Base-by-base conservation (phyloP, 2,113 vertebrate genomes). In the Phrynosoma platyrhinos region DNA sequence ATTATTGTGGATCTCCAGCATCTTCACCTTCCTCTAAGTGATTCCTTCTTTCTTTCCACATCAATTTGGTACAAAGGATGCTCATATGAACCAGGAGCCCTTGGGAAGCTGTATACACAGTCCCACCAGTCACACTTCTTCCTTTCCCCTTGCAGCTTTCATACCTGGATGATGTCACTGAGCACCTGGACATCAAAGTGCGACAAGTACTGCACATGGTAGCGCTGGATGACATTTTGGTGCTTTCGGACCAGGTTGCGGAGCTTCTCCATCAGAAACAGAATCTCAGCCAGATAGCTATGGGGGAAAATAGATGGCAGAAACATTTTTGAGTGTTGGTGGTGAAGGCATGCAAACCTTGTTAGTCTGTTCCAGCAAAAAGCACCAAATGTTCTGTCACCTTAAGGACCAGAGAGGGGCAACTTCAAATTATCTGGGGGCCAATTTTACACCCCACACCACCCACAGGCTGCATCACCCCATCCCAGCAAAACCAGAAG, bases 131-230 rank as follows among this genome's bases (percentile, higher is more conserved):
- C 21, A 27, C 9, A 68, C 1, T 7, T 84, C 75, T 14, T 53
- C 21, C 23, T 74, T 3, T 14, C 0, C 5, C 40, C 36, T 52
- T 40, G 16, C 27, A 18, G 25, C 25, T 6, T 83, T 72, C 68
- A 62, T 94, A 98, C 98, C 98, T 99, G 98, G 87, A 98, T 98
- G 93, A 97, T 95, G 82, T 98, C 98, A 21, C 98, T 99, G 84
- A 99, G 98, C 80, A 97, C 92, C 81, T 99, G 93, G 9, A 98
- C 98, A 27, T 99, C 98, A 40, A 98, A 99, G 93, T 97, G 97
- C 7, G 98, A 97, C 91, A 99, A 92, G 92, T 99, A 99, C 92
- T 98, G 98, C 16, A 98, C 90, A 8, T 99, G 97, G 93, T 98
- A 99, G 16, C 97, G 98, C 85, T 97, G 98, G 20, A 98, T 91